These are phyloP conservation scores for Hippocampus guttulatus DNA, from an alignment of 2,113 vertebrate genomes.

Conservation along the genomic window DNA sequence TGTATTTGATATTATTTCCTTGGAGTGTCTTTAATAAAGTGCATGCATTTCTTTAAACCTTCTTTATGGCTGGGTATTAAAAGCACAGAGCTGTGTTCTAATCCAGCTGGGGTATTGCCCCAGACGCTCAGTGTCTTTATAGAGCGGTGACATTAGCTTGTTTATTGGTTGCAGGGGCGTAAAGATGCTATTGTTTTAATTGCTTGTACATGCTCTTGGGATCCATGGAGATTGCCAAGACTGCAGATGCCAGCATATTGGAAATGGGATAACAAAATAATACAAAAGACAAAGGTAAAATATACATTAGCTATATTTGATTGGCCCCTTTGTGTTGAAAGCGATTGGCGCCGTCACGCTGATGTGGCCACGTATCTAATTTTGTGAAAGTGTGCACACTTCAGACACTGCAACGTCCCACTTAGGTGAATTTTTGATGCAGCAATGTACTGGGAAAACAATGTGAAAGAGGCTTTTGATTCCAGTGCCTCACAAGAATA, in stretches of 20 bases:
- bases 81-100: constrained; percentile 64
- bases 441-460: background rate
- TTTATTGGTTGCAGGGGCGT: constrained; percentile 77
- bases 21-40: constrained; percentile 72
- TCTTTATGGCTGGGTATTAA: constrained; percentile 68
- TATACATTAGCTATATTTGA: constrained; percentile 66
- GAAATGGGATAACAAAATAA: constrained; percentile 63
- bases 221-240: constrained; percentile 72
- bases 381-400: background rate
- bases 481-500: background rate
- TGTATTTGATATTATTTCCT: constrained; percentile 74
- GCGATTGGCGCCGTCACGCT: background rate
- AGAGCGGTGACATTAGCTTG: constrained; percentile 75
- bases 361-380: background rate
- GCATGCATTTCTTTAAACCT: constrained; percentile 70
- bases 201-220: constrained; percentile 73
- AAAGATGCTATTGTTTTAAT: constrained; percentile 78
- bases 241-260: constrained; percentile 74
- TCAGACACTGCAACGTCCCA: background rate
- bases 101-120: constrained; percentile 71
- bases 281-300: constrained; percentile 57
- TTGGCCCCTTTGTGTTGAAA: background rate
- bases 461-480: background rate
- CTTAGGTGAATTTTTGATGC: background rate
- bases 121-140: constrained; percentile 71